Base-by-base conservation (phyloP, 2,888 invertebrate genomes). In the Limnephilus marmoratus region DNA sequence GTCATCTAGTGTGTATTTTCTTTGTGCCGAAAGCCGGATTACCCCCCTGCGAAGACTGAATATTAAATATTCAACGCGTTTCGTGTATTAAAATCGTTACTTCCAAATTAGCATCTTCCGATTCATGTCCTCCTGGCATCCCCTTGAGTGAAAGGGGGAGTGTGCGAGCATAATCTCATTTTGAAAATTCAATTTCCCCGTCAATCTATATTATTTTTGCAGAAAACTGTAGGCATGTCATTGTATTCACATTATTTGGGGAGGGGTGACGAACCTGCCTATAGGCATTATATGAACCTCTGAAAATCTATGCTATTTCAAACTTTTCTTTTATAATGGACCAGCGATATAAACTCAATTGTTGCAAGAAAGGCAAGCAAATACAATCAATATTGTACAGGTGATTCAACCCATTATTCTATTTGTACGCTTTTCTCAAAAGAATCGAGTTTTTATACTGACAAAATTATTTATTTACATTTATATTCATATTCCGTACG, bases 41-140 rank as follows among this genome's bases (percentile, higher is more conserved):
- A 88, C 53, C 68, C 88, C 87, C 88, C 29, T 88, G 68, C 34
- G 31, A 53, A 88, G 88, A 31, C 31, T 29, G 31, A 9, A 41
- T 83, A 92, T 93, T 92, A 92, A 92, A 92, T 92, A 93, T 93
- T 93, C 93, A 93, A 80, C 85, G 37, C 90, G 92, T 92, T 91
- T 82, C 92, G 90, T 87, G 87, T 92, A 93, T 92, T 93, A 93
- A 91, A 87, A 86, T 91, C 92, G 92, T 93, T 93, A 93, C 90
- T 81, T 90, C 53, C 83, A 91, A 93, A 93, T 93, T 93, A 93
- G 93, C 92, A 92, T 93, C 90, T 93, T 92, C 91, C 93, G 92
- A 93, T 93, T 93, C 90, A 91, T 90, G 90, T 93, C 92, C 90
- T 24, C 53, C 86, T 82, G 90, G 85, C 31, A n/a, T 41, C 85